A percentile compares a stretch with the other conserved stretches of the same genome.
phyloP scores from a whole-genome alignment of 2,797 vertebrate species.

The Chrysocyon brachyurus region DNA sequence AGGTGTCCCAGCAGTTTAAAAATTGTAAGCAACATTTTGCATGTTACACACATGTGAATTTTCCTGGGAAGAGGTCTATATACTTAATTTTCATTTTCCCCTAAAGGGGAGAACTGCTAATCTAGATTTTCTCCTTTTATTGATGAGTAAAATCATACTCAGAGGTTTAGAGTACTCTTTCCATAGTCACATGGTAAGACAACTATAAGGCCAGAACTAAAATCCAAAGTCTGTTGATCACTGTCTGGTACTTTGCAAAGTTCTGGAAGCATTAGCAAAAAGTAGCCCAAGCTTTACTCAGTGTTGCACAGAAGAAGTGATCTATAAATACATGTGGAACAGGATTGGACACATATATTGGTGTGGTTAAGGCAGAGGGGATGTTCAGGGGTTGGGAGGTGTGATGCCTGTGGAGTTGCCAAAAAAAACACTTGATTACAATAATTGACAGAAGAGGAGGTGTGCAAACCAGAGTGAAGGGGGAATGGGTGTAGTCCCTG shows the following conservation, averaged over 20 bases:
- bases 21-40: not conserved
- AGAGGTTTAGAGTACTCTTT: not conserved
- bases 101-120: not conserved
- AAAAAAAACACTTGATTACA: not conserved
- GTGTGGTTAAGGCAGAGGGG: not conserved
- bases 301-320: not conserved
- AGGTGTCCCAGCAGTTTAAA: not conserved
- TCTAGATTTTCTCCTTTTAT: not conserved
- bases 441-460: not conserved
- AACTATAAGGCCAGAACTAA: not conserved
- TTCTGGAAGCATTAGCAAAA: constrained; percentile 4
- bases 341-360: not conserved
- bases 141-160: constrained; percentile 14
- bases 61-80: constrained; percentile 14
- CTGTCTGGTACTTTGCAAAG: constrained; percentile 4
- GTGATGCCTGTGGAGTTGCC: not conserved
- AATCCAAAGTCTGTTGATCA: not conserved
- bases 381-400: not conserved
- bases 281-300: not conserved
- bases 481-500: too few species aligned
- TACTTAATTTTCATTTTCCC: not conserved
- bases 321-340: not conserved
- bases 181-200: not conserved
- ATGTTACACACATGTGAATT: not conserved
- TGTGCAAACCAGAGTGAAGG: not conserved